A percentile compares a stretch with the other conserved stretches of the same genome.
Evolutionary conservation across 2,797 vertebrate species (phyloP).

Genomic region (Vultur gryphus): DNA sequence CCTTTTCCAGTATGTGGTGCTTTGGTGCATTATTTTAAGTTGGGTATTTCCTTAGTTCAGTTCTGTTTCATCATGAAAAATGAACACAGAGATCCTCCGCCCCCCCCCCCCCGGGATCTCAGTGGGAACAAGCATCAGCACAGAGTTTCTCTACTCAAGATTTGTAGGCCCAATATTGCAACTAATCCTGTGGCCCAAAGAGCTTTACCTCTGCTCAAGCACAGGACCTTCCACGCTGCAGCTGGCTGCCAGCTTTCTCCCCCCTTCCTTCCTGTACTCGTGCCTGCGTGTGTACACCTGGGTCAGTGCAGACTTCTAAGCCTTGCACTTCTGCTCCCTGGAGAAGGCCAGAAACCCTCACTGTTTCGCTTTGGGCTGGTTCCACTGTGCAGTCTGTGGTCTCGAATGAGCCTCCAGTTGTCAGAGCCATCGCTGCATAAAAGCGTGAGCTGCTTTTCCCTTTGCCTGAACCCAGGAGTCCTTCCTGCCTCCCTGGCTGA

Average conservation of each 20-base stretch:
- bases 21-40: neutral
- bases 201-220: rapidly evolving
- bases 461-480: neutral
- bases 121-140: neutral
- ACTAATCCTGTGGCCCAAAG: neutral
- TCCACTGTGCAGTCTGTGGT: neutral
- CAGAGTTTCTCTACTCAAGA: neutral
- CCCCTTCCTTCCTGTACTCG: neutral
- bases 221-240: neutral
- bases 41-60: neutral
- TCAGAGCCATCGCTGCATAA: neutral
- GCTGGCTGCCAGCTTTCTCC: neutral
- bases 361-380: neutral
- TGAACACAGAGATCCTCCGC: neutral
- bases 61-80: neutral
- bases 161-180: neutral
- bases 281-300: neutral
- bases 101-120: neutral
- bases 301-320: neutral
- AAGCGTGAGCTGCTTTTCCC: neutral
- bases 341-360: neutral
- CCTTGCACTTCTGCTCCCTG: neutral
- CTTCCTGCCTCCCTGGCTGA: neutral
- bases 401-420: neutral
- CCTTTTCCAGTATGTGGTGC: neutral